Evolutionary conservation across 2,888 invertebrate genomes (phyloP), one percentile per base, ranked within the genome.

Genomic region (Peribatodes rhomboidaria): DNA sequence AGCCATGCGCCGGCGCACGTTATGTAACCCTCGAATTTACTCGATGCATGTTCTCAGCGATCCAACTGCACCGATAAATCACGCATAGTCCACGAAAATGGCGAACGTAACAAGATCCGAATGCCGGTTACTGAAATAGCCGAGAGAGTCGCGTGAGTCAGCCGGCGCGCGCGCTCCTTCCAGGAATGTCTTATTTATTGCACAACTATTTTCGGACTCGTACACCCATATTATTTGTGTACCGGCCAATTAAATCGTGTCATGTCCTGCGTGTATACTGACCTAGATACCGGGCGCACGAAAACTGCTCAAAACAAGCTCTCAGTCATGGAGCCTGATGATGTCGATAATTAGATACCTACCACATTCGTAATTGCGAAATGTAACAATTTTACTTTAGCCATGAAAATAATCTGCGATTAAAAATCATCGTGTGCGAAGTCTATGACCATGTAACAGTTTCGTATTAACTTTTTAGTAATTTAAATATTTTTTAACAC

Each of bases 21-120:
- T 59, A 27, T 11, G 44, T 27, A 44, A 54, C 14, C 7, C 18
- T 20, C 47, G 33, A 53, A 4, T 27, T 27, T 2, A 27, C 27
- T 20, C 47, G 33, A 53, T 61, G 60, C 65, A 50, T 47, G 58
- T 56, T 50, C 46, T 49, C 66, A 66, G 55, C 49, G 22, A 50
- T 50, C 67, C 54, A 47, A 59, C 14, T 49, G 58, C 64, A 59
- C 18, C 68, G 50, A 64, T 57, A 55, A 41, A 63, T 70, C 70
- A 60, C 68, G 66, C 69, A 72, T 74, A 75, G 77, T 76, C 69
- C 78, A 84, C 86, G 72, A 81, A 91, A 89, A 89, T 84, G 85
- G 89, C 76, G 79, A 79, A 79, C 81, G 92, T 90, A 92, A 92
- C 82, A 82, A 87, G 90, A 92, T 90, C 83, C 85, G 87, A 81